These are phyloP conservation scores for Chelmon rostratus DNA, from an alignment of 2,797 vertebrate species.

Conservation along the genomic window DNA sequence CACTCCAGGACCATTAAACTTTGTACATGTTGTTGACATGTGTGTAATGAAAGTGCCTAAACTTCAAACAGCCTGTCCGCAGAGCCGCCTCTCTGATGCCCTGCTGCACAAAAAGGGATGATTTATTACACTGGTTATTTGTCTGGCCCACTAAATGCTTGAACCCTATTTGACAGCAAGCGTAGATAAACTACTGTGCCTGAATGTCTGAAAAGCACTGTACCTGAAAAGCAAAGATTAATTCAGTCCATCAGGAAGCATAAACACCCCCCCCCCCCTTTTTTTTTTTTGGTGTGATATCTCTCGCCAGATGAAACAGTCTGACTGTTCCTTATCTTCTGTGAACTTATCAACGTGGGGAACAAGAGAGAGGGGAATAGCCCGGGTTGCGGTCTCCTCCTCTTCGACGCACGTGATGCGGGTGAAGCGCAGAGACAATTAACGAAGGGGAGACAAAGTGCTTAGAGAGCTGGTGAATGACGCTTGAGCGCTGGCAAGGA, in stretches of 20 bases:
- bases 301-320: conserved; percentile 36
- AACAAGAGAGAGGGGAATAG: conserved; percentile 45
- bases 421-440: conserved; percentile 72
- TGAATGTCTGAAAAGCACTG: conserved; percentile 65
- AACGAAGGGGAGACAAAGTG: conserved; percentile 76
- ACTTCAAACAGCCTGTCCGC: conserved; percentile 74
- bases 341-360: conserved; percentile 59
- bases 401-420: conserved; percentile 60
- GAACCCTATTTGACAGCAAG: conserved; percentile 74
- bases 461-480: conserved; percentile 78
- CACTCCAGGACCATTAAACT: conserved; percentile 75
- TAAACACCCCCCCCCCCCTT: conserved; percentile 36
- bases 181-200: conserved; percentile 73
- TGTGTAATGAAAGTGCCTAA: conserved; percentile 80
- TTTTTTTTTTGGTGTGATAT: conserved; percentile 41
- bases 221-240: conserved; percentile 80
- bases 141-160: conserved; percentile 75
- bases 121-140: conserved; percentile 80
- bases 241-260: conserved; percentile 73
- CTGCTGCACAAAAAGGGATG: conserved; percentile 66
- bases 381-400: conserved; percentile 17
- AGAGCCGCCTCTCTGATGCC: conserved; percentile 56
- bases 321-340: conserved; percentile 48
- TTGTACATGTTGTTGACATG: conserved; percentile 77
- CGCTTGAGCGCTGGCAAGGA: conserved; percentile 74